A percentile compares a stretch with the other conserved stretches of the same genome.
Conservation (phyloP, 2,888 invertebrate species). For the Protodeltote pygarga region DNA sequence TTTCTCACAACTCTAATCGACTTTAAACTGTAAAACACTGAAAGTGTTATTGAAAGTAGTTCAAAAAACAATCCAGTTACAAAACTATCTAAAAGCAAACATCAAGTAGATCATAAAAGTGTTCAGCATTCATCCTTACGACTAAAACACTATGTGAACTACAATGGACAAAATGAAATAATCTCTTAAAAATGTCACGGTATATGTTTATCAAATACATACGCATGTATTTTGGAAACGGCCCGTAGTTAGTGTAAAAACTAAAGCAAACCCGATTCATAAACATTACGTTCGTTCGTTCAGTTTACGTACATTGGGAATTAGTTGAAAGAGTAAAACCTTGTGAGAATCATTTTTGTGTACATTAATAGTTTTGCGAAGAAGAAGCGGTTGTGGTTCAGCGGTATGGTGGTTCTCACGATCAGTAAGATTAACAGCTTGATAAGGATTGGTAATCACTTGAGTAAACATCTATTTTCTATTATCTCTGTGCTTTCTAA, state of each 20-base stretch:
- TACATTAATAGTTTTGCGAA: neutral
- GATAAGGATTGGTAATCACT: no score
- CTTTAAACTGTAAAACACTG: no score
- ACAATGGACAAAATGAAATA: constrained; percentile 22
- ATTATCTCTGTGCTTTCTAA: no score
- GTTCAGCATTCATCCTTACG: neutral
- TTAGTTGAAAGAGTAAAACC: constrained; percentile 20
- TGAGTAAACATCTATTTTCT: no score
- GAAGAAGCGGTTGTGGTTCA: no score
- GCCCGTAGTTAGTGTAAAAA: constrained; percentile 57
- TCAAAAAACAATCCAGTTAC: no score
- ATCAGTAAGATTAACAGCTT: no score
- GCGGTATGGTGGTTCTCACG: no score
- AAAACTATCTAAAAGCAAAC: no score
- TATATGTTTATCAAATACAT: constrained; percentile 61
- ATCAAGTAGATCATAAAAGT: neutral
- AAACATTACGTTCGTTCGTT: constrained; percentile 43
- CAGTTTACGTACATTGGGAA: constrained; percentile 37
- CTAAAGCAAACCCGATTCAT: constrained; percentile 51
- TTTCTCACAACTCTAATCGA: no score
- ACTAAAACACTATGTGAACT: constrained; percentile 8
- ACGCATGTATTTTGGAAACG: constrained; percentile 62
- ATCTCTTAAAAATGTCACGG: constrained; percentile 40
- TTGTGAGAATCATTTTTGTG: constrained; percentile 16
- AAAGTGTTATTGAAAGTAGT: no score